phyloP scores from a whole-genome alignment of 2,888 invertebrate genomes.

The Dyspetes luteomarginatus region DNA sequence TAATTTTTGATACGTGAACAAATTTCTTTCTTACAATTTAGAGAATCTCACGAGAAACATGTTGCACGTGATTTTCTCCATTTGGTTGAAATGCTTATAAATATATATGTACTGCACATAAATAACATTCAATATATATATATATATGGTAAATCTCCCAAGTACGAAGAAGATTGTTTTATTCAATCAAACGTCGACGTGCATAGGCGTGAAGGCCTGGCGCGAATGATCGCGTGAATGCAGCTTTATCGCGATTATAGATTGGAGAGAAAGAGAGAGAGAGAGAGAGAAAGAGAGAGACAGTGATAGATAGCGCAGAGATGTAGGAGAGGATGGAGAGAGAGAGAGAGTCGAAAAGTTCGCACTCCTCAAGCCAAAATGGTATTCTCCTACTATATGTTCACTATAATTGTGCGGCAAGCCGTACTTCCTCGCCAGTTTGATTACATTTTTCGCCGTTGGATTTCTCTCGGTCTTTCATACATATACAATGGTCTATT shows the following conservation, averaged over 20 bases:
- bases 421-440: conserved; percentile 66
- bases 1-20: no score
- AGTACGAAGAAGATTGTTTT: conserved; percentile 61
- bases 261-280: conserved; percentile 18
- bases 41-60: no score
- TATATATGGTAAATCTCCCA: conserved; percentile 20
- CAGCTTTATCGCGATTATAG: conserved; percentile 64
- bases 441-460: conserved; percentile 75
- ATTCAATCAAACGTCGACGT: conserved; percentile 62
- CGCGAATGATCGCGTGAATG: conserved; percentile 61
- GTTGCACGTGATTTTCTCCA: no score
- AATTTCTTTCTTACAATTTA: no score
- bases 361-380: conserved; percentile 34
- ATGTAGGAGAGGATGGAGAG: background rate
- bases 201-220: conserved; percentile 48
- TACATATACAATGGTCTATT: conserved; percentile 14
- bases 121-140: no score
- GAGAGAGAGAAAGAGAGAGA: conserved; percentile 7
- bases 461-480: conserved; percentile 58
- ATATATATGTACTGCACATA: background rate
- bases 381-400: conserved; percentile 56
- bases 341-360: conserved; percentile 59
- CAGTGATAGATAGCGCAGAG: background rate
- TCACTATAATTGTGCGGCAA: conserved; percentile 62
- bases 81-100: background rate